Evolutionary conservation across 2,797 vertebrate genomes (phyloP).

Genomic region (Aldrovandia affinis): DNA sequence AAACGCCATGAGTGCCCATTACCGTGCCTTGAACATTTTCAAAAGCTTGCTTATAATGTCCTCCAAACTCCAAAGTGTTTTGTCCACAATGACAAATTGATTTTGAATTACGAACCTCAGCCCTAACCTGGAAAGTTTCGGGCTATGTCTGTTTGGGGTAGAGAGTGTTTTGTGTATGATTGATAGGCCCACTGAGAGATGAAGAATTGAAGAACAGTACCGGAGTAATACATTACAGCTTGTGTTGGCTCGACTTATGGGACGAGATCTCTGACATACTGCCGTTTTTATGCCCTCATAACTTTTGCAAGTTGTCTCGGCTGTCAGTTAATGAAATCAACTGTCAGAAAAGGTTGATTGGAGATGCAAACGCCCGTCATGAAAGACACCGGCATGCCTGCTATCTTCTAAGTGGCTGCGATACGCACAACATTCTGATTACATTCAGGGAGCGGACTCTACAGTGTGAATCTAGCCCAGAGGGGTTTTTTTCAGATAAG

Average conservation of each 20-base stretch:
- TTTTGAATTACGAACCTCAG: neutral
- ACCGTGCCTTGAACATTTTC: too few species aligned
- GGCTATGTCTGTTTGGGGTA: neutral
- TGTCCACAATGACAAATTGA: neutral
- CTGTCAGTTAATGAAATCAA: neutral
- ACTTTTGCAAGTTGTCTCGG: neutral
- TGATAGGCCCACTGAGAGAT: neutral
- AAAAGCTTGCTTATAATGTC: neutral
- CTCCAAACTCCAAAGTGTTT: neutral
- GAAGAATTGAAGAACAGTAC: neutral
- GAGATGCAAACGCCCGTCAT: neutral
- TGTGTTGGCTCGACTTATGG: neutral
- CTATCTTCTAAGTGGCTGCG: neutral
- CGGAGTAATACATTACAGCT: neutral
- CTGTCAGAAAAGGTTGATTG: neutral
- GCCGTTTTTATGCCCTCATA: neutral
- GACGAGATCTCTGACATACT: neutral
- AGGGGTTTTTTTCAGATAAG: neutral
- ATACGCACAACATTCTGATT: neutral
- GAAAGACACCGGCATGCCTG: neutral
- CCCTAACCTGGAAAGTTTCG: neutral
- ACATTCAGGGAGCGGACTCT: neutral
- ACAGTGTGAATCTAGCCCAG: neutral
- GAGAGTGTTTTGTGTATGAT: slow-evolving; percentile 3
- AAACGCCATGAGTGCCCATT: neutral